Base-by-base conservation (phyloP, 2,888 invertebrate species). In the Drosophila kanekoi region DNA sequence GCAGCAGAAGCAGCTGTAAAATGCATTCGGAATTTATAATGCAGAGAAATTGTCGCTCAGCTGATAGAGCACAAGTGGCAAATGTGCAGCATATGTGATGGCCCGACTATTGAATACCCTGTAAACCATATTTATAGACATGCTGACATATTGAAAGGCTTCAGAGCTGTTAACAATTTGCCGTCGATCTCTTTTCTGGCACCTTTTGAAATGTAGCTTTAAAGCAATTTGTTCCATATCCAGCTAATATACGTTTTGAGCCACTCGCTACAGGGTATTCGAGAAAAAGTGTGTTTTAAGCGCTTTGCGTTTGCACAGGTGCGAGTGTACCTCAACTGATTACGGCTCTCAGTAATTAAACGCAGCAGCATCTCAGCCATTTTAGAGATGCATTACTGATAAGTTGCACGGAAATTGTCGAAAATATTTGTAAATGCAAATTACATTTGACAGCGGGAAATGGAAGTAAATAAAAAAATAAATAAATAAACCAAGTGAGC, bases 361-460 rank as follows among this genome's bases (percentile, higher is more conserved):
- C 56, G 40, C 68, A 61, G 49, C 59, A 58, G 53, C 47, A 38
- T 40, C 52, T 20, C 61, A 53, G 56, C n/a, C 44, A 58, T 47
- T 63, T 56, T 41, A 65, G 58, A 76, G 76, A 71, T 59, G 56
- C 43, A 62, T 35, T 56, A 40, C 33, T 49, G 72, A 75, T 63
- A 72, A 77, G 8, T 33, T 59, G 33, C 60, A 20, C 56, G 77
- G 72, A 77, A 75, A 44, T 59, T 70, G 49, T 54, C 51, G 28
- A 52, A 41, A 62, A 48, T 47, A 77, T 62, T 66, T 56, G 56
- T 57, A 53, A 62, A 75, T 72, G 77, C 72, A 72, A 75, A 77
- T 75, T 66, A 63, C 61, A 66, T 62, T 59, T 52, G 58, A 70
- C 44, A 51, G 33, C 54, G 52, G 54, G 54, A 40, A 48, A 56